Evolutionary conservation across 2,888 invertebrate genomes (phyloP).

Genomic region (Euzophera pinguis): DNA sequence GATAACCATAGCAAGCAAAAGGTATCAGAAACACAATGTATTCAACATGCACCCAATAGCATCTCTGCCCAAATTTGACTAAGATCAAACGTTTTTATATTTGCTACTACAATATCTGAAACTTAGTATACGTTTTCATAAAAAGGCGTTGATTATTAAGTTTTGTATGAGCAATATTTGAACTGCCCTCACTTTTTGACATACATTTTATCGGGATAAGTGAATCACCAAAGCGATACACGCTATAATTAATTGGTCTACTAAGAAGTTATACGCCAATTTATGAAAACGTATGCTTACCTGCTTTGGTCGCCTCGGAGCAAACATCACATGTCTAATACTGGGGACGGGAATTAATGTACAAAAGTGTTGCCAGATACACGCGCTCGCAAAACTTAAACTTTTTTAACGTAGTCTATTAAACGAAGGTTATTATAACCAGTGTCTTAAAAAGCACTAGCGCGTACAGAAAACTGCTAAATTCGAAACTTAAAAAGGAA

Average conservation of each 20-base stretch:
- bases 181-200: not conserved
- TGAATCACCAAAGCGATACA: too few relatives aligned
- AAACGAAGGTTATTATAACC: too few relatives aligned
- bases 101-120: constrained; percentile 2
- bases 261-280: too few relatives aligned
- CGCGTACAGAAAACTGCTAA: not conserved
- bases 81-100: not conserved
- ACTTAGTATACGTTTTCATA: not conserved
- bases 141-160: not conserved
- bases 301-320: constrained; percentile 2
- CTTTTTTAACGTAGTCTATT: not conserved
- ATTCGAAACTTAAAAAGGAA: not conserved
- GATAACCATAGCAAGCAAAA: not conserved
- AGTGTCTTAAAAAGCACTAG: too few relatives aligned
- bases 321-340: constrained; percentile 10
- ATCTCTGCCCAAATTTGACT: not conserved
- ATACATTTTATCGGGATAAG: not conserved
- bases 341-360: constrained; percentile 10
- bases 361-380: not conserved
- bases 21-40: not conserved
- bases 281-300: not conserved
- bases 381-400: constrained; percentile 1
- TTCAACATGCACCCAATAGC: constrained; percentile 6
- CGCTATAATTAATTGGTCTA: too few relatives aligned
- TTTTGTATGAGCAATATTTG: not conserved